Evolutionary conservation across 2,888 invertebrate genomes (phyloP).

Genomic region (Tetramorium bicarinatum): DNA sequence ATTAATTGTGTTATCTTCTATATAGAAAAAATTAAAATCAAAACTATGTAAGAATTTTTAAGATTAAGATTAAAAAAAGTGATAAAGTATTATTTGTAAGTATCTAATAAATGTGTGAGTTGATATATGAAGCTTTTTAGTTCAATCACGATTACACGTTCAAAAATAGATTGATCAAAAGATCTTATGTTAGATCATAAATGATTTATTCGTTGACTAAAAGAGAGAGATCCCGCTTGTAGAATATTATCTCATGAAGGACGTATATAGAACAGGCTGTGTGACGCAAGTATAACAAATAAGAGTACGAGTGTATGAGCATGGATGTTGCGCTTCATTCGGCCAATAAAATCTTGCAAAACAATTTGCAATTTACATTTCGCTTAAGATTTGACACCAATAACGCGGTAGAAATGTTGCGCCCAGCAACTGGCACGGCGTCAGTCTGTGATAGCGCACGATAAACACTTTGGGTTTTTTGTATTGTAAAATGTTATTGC

Average conservation of each 20-base stretch:
- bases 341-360: constrained; percentile 60
- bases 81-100: not conserved
- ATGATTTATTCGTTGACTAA: not conserved
- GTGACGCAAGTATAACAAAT: constrained; percentile 60
- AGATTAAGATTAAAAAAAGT: not conserved
- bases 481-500: not conserved
- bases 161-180: not conserved
- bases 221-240: not conserved
- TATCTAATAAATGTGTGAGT: not conserved
- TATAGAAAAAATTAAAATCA: not conserved
- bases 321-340: constrained; percentile 40
- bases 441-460: constrained; percentile 32
- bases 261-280: constrained; percentile 32
- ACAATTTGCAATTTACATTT: constrained; percentile 64
- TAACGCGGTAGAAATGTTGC: constrained; percentile 11
- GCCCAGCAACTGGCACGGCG: constrained; percentile 9
- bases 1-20: not conserved
- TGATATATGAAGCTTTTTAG: not conserved
- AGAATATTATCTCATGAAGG: constrained; percentile 53
- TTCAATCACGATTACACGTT: not conserved
- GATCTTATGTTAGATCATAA: not conserved
- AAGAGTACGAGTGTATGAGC: constrained; percentile 33
- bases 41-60: not conserved
- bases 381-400: constrained; percentile 36
- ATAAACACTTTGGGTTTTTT: constrained; percentile 41